These are phyloP conservation scores for Nerophis lumbriciformis DNA, from an alignment of 2,113 vertebrate genomes.

Conservation along the genomic window DNA sequence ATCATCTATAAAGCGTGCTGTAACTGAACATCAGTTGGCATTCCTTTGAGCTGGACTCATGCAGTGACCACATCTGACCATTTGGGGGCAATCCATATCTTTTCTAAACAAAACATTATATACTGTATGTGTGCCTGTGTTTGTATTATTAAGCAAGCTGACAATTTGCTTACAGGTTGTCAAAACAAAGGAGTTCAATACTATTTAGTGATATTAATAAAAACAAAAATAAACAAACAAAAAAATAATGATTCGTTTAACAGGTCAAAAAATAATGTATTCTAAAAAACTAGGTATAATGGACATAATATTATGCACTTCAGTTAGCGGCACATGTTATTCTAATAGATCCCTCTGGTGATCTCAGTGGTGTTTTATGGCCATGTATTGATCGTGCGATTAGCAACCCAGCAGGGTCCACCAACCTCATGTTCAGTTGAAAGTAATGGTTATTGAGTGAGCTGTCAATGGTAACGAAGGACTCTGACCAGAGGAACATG, in stretches of 20 bases:
- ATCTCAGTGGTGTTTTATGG: slow-evolving; percentile 56
- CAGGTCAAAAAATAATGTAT: no score
- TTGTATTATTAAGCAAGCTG: slow-evolving; percentile 24
- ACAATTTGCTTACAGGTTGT: slow-evolving; percentile 44
- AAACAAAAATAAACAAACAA: slow-evolving; percentile 12
- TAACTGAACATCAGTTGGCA: no score
- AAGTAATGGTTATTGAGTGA: slow-evolving; percentile 69
- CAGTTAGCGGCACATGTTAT: slow-evolving; percentile 33
- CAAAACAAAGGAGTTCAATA: slow-evolving; percentile 50
- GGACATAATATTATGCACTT: slow-evolving; percentile 27
- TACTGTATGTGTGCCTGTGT: not conserved
- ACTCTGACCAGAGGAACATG: slow-evolving; percentile 43
- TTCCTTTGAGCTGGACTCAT: not conserved
- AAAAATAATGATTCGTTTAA: no score
- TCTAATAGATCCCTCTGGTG: slow-evolving; percentile 48
- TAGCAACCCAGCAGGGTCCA: slow-evolving; percentile 47
- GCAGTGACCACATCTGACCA: slow-evolving; percentile 35
- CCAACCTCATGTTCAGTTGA: slow-evolving; percentile 58
- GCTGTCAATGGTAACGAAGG: slow-evolving; percentile 55
- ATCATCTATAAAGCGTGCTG: no score
- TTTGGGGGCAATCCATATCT: slow-evolving; percentile 61
- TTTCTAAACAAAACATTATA: slow-evolving; percentile 14
- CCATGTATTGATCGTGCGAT: slow-evolving; percentile 62
- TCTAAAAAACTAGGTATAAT: no score
- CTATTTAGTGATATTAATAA: slow-evolving; percentile 32